Evolutionary conservation across 2,797 vertebrate species (phyloP).

Genomic region (Chelon labrosus): DNA sequence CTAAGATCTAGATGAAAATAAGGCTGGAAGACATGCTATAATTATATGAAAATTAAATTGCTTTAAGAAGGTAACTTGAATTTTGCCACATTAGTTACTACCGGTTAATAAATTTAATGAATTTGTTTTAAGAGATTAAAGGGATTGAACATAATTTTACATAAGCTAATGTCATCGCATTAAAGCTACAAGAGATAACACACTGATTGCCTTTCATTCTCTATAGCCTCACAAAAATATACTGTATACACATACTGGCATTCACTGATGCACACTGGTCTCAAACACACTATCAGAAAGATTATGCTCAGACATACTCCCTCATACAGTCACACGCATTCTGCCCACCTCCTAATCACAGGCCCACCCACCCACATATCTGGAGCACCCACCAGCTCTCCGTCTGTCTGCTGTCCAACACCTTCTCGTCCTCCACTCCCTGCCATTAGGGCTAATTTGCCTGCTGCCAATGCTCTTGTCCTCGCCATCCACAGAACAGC

Average conservation of each 20-base stretch:
- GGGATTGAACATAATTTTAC: no score
- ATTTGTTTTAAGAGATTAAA: no score
- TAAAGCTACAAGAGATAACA: neutral
- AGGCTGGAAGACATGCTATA: no score
- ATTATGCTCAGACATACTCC: constrained; percentile 12
- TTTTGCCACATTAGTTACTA: no score
- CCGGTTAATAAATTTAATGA: no score
- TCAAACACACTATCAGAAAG: constrained; percentile 10
- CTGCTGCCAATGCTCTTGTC: constrained; percentile 78
- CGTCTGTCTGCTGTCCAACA: constrained; percentile 53
- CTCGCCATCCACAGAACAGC: constrained; percentile 66
- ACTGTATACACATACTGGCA: neutral
- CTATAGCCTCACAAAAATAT: neutral
- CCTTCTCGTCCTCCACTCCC: constrained; percentile 61
- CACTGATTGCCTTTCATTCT: neutral
- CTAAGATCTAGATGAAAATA: no score
- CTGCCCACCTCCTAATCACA: constrained; percentile 23
- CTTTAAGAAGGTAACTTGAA: no score
- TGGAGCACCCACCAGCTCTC: constrained; percentile 49
- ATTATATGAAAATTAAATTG: no score
- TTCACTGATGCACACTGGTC: neutral
- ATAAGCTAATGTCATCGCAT: neutral
- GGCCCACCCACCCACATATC: constrained; percentile 47
- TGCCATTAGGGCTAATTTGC: constrained; percentile 81
- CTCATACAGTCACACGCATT: constrained; percentile 8